Evolutionary conservation across 2,888 invertebrate species (phyloP), one percentile per base, ranked within the genome.

Genomic region (Dolomedes plantarius): DNA sequence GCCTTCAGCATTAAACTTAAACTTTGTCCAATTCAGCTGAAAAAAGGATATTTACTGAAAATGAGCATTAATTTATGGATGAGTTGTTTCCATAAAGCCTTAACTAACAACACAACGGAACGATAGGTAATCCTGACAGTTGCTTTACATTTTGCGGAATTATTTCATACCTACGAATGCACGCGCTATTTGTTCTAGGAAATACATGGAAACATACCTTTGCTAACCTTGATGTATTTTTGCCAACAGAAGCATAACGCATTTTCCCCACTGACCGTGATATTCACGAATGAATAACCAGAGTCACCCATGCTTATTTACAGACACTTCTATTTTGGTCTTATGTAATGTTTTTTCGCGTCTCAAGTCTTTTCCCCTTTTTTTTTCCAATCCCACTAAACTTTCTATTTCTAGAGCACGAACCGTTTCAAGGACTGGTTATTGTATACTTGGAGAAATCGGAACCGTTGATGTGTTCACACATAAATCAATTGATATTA

Each of bases 161-260:
- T 39, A 39, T 79, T 79, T 71, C 72, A 69, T 27, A 36, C 19
- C 36, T 27, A 31, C 39, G 31, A n/a, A 23, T 81, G 56, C 62
- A 67, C 68, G 74, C 68, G 69, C 36, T 82, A 76, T 82, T 75
- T 82, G 75, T 75, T 75, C 69, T 72, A 50, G 69, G 71, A 82
- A 75, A 67, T 75, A 28, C 41, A 73, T 64, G 28, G 27, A 41
- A 80, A 29, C 67, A 74, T 9, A 62, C 31, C 29, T 65, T 72
- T 83, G 27, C 39, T 67, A 85, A 78, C 83, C 77, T 85, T 85
- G 83, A 73, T 77, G 50, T 73, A 65, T 64, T 85, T 85, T 85
- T 78, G 77, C 73, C 62, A 85, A 85, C 65, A 72, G 83, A 85
- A 85, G 83, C 83, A 68, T 64, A 77, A 85, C 83, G 27, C 68